Conservation (phyloP, 2,888 invertebrate genomes). For the Dendrolimus houi region DNA sequence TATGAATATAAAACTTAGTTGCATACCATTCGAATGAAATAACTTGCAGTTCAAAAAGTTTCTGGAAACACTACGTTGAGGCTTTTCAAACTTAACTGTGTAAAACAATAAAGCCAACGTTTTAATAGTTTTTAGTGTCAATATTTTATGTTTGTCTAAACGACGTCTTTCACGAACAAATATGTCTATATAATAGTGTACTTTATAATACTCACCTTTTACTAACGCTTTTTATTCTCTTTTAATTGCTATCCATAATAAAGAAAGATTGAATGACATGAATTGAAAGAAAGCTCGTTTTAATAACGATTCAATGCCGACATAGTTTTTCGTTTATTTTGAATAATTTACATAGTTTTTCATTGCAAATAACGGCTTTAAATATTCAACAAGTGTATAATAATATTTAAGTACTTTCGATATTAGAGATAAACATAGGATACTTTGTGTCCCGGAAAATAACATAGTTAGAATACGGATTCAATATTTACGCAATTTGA, state of each 20-base stretch:
- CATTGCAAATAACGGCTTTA: too few relatives aligned
- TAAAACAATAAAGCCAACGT: neutral
- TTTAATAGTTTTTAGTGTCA: too few relatives aligned
- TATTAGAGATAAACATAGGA: too few relatives aligned
- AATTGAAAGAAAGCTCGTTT: conserved; percentile 31
- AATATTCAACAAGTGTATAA: too few relatives aligned
- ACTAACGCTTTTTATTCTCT: conserved; percentile 29
- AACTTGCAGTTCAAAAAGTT: neutral
- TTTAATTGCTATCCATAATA: conserved; percentile 53
- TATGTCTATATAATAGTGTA: too few relatives aligned
- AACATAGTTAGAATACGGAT: too few relatives aligned
- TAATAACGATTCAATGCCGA: conserved; percentile 8
- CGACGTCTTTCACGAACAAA: too few relatives aligned
- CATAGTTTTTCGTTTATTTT: neutral
- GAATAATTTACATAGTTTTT: neutral
- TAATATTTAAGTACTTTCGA: too few relatives aligned
- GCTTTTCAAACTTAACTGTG: neutral
- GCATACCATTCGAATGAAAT: neutral
- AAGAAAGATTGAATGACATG: conserved; percentile 45
- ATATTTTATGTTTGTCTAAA: too few relatives aligned
- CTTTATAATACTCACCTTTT: neutral
- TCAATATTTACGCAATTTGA: too few relatives aligned
- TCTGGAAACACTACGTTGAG: neutral
- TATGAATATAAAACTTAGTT: neutral
- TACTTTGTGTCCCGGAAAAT: too few relatives aligned